A percentile compares a stretch with the other conserved stretches of the same genome.
phyloP scores from a whole-genome alignment of 1,140 invertebrate species.

The Coelopa frigida region DNA sequence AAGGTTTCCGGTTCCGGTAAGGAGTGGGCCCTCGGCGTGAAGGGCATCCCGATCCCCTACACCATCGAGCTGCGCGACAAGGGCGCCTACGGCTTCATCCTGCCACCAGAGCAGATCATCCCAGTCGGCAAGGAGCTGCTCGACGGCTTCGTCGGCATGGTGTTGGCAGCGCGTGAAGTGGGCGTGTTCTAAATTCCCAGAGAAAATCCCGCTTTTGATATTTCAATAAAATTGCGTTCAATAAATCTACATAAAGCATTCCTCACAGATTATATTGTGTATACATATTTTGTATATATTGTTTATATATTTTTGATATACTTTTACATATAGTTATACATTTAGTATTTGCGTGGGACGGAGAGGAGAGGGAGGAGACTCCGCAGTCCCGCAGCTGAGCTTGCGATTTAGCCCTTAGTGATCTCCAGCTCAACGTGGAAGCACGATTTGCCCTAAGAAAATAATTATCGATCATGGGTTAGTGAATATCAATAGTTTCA shows the following conservation, averaged over 20 bases:
- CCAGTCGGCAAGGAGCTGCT: slow-evolving; percentile 64
- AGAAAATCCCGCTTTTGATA: not conserved
- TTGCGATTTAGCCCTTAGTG: slow-evolving; percentile 30
- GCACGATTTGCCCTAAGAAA: slow-evolving; percentile 37
- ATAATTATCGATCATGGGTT: not conserved
- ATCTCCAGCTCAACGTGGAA: slow-evolving; percentile 38
- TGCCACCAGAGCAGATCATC: slow-evolving; percentile 67
- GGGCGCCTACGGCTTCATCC: slow-evolving; percentile 65
- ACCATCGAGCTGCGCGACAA: slow-evolving; percentile 61
- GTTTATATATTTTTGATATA: not conserved
- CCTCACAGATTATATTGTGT: too few relatives aligned
- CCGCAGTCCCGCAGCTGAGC: too few relatives aligned
- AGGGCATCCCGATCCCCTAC: slow-evolving; percentile 60
- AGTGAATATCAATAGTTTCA: not conserved
- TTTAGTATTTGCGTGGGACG: too few relatives aligned
- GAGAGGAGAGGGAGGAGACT: too few relatives aligned
- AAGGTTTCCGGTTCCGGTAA: slow-evolving; percentile 51
- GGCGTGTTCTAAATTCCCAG: slow-evolving; percentile 21
- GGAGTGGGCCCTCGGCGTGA: slow-evolving; percentile 65
- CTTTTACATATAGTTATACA: not conserved
- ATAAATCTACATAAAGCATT: too few relatives aligned
- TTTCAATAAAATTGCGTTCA: not conserved
- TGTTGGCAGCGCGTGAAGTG: slow-evolving; percentile 48
- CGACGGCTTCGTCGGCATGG: slow-evolving; percentile 55
- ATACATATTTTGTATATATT: not conserved